Base-by-base conservation (phyloP, 2,888 invertebrate species). In the Spialia ferax region DNA sequence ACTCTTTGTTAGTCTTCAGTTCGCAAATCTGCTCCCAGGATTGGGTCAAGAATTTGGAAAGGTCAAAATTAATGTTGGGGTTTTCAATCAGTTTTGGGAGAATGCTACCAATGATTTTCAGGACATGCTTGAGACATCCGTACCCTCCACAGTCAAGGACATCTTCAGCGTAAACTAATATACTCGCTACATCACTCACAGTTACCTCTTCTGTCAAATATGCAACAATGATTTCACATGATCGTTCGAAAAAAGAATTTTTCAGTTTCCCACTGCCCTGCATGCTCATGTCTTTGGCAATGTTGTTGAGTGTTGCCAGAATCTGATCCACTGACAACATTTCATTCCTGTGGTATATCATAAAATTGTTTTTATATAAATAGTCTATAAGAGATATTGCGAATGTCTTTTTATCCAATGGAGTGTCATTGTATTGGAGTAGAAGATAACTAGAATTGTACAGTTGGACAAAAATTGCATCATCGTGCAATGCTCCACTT, bases 11-110 rank as follows among this genome's bases (percentile, higher is more conserved):
- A 0, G 93, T 88, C 74, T 91, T 91, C n/a, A 94, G 71, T 70
- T 90, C 92, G 70, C 92, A 90, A 71, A 92, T 88, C 73, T 94
- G 93, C 63, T 74, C 85, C 94, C 94, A 94, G 29, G 85, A 78
- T 79, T 80, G 85, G 38, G 81, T 79, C 50, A 93, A 77, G 70
- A 91, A 90, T 59, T 79, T 72, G 48, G 73, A 65, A 54, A 88
- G 70, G 73, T 88, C 78, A 68, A 87, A 87, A 26, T 80, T 79
- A 1, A 57, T 72, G 11, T 71, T 60, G 2, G 78, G 65, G 23
- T 76, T 69, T n/a, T 75, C 63, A 11, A 82, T 66, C 32, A 89
- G 69, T 45, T 68, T 67, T 11, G 81, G 75, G 7, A 93, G 52
- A 5, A 89, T 78, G 69, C 77, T 77, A 70, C 88, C 87, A 7